Conservation (phyloP, 2,888 invertebrate genomes). For the Sarcophaga variegata region DNA sequence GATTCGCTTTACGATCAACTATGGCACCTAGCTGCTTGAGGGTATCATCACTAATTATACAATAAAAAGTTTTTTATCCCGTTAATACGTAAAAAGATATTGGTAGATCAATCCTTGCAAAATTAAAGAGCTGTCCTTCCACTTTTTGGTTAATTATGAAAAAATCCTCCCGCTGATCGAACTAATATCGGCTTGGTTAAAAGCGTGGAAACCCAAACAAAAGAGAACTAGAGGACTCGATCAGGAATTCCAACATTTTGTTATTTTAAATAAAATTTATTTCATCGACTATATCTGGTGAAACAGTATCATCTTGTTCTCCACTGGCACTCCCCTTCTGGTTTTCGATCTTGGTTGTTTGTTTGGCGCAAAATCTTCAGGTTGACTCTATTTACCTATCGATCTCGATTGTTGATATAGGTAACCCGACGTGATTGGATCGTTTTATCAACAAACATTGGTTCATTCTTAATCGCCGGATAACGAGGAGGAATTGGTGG, state of each 20-base stretch:
- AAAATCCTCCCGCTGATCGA: conserved; percentile 12
- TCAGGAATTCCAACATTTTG: conserved; percentile 1
- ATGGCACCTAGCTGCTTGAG: conserved; percentile 62
- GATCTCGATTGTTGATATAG: not conserved
- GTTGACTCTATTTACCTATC: no score
- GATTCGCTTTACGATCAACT: conserved; percentile 63
- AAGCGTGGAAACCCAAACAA: not conserved
- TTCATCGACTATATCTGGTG: no score
- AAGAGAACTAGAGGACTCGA: not conserved
- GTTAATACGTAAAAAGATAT: not conserved
- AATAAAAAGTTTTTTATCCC: conserved; percentile 43
- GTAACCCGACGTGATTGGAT: conserved; percentile 8
- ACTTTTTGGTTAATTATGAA: conserved; percentile 11
- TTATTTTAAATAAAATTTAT: no score
- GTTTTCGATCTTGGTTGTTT: no score
- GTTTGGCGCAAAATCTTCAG: no score
- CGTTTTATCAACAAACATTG: conserved; percentile 19
- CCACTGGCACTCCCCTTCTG: no score
- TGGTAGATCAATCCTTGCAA: not conserved
- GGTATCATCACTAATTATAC: conserved; percentile 66
- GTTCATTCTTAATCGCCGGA: not conserved
- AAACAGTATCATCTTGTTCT: no score
- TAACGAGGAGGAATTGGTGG: no score
- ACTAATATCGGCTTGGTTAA: conserved; percentile 11
- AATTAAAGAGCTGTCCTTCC: not conserved